These are phyloP conservation scores for Micoletzkya japonica DNA, from an alignment of 2,888 invertebrate genomes.

Conservation along the genomic window DNA sequence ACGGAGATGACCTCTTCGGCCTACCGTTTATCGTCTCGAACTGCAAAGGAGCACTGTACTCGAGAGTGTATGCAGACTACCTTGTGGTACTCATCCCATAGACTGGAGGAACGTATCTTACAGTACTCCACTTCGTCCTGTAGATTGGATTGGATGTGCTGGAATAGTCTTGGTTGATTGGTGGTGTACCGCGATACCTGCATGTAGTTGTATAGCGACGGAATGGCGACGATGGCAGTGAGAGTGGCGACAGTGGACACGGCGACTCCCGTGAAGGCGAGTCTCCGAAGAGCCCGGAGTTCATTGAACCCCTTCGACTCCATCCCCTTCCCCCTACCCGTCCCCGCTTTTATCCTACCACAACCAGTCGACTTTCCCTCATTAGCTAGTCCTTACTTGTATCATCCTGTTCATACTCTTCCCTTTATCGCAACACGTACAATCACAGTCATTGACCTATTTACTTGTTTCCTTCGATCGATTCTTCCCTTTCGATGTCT, in stretches of 20 bases:
- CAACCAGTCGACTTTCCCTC: too few relatives aligned
- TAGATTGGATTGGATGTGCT: conserved; percentile 23
- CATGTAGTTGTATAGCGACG: conserved; percentile 26
- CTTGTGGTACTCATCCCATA: conserved; percentile 25
- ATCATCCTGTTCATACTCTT: too few relatives aligned
- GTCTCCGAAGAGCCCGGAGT: neutral
- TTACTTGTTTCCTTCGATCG: conserved; percentile 20
- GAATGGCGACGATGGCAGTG: conserved; percentile 18
- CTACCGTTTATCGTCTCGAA: conserved; percentile 5
- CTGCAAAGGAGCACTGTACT: too few relatives aligned
- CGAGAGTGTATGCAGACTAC: too few relatives aligned
- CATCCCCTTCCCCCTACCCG: too few relatives aligned
- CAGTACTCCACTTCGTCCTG: conserved; percentile 23
- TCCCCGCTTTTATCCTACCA: too few relatives aligned
- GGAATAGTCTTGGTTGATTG: neutral
- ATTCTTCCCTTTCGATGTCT: too few relatives aligned
- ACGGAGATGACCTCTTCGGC: conserved; percentile 4
- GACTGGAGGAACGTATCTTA: conserved; percentile 14
- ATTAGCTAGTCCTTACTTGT: too few relatives aligned
- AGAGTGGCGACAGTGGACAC: conserved; percentile 23
- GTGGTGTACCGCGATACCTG: neutral
- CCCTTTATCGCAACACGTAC: too few relatives aligned
- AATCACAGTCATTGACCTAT: conserved; percentile 6
- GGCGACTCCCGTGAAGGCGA: conserved; percentile 13
- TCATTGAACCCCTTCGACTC: too few relatives aligned